Evolutionary conservation across 1,140 invertebrate species (phyloP).

Genomic region (Drusus annulatus): DNA sequence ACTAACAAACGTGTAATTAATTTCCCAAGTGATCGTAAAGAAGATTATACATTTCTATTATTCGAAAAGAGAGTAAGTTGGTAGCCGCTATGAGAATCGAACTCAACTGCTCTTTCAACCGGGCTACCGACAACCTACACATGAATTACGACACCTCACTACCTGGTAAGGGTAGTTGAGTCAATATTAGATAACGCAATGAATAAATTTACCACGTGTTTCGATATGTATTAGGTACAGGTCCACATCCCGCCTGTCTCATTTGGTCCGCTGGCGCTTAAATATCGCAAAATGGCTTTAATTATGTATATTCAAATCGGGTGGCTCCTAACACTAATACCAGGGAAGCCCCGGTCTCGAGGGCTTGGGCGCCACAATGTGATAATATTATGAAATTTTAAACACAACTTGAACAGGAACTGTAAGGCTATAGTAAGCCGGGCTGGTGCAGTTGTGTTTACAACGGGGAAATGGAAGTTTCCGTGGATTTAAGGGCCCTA

Average conservation of each 20-base stretch:
- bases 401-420: conserved; percentile 16
- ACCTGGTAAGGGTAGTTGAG: too few relatives aligned
- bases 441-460: conserved; percentile 13
- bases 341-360: conserved; percentile 19
- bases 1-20: too few relatives aligned
- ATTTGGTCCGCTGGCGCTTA: background rate
- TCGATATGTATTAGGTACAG: too few relatives aligned
- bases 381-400: conserved; percentile 49
- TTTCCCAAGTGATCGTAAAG: too few relatives aligned
- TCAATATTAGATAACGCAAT: too few relatives aligned
- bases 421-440: background rate
- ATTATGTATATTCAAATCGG: conserved; percentile 42
- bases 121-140: too few relatives aligned
- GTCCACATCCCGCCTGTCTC: background rate
- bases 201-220: too few relatives aligned
- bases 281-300: conserved; percentile 17
- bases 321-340: conserved; percentile 31
- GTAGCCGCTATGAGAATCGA: too few relatives aligned
- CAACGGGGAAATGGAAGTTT: background rate
- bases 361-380: conserved; percentile 27
- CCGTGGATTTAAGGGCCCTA: background rate
- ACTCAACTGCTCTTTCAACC: too few relatives aligned
- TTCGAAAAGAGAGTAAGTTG: too few relatives aligned
- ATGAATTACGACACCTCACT: too few relatives aligned
- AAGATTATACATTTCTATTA: too few relatives aligned